Percentiles rank a stretch among this genome's conserved stretches.
Conservation (phyloP, 2,797 vertebrate genomes). For the Euthynnus affinis region DNA sequence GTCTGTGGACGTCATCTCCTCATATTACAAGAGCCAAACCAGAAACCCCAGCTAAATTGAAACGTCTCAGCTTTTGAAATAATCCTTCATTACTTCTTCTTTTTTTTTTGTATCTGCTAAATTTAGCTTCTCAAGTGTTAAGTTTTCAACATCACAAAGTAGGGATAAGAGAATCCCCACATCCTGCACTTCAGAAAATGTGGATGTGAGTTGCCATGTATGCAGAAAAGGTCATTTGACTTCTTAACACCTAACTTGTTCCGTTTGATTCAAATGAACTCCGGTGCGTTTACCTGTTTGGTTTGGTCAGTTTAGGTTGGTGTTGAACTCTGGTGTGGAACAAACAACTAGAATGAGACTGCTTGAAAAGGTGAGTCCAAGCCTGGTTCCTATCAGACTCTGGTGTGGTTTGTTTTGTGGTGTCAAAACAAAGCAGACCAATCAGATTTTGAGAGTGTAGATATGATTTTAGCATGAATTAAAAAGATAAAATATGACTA, state of each 20-base stretch:
- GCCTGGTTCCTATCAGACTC: no score
- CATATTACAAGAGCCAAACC: slow-evolving; percentile 10
- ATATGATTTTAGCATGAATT: no score
- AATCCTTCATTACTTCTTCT: slow-evolving; percentile 18
- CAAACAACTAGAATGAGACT: no score
- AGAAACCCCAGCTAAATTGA: slow-evolving; percentile 8
- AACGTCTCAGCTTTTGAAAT: slow-evolving; percentile 17
- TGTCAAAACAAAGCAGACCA: no score
- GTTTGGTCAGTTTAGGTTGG: no score
- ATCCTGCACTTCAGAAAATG: background rate
- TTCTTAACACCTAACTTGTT: background rate
- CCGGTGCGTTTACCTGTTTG: no score
- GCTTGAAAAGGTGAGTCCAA: no score
- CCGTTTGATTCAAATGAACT: background rate
- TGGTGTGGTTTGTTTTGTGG: no score
- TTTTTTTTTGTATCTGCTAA: slow-evolving; percentile 9
- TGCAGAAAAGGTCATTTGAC: background rate
- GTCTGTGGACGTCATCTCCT: slow-evolving; percentile 32
- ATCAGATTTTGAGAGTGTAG: no score
- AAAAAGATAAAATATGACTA: no score
- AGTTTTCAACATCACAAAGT: background rate
- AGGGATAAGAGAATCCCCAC: background rate
- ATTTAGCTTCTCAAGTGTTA: slow-evolving; percentile 3
- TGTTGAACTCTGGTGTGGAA: no score
- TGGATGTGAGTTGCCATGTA: background rate